Conservation (phyloP, 2,113 vertebrate genomes). For the Alethe diademata region DNA sequence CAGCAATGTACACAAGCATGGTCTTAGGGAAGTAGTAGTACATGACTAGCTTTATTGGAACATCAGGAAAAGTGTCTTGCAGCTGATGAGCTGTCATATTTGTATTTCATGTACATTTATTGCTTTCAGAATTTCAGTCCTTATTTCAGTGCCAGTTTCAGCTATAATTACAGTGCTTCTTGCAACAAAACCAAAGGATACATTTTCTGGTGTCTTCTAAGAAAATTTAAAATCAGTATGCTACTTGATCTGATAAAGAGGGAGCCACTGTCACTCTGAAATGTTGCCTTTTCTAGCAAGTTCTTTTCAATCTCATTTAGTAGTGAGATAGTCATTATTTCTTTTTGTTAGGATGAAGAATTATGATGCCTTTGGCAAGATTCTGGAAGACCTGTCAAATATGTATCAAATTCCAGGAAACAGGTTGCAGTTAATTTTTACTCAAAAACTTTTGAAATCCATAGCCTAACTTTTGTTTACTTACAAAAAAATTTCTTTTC, state of each 20-base stretch:
- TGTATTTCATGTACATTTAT: neutral
- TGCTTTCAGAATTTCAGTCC: neutral
- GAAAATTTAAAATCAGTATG: neutral
- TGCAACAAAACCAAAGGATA: neutral
- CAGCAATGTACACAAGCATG: neutral
- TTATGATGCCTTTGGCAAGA: constrained; percentile 78
- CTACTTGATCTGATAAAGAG: neutral
- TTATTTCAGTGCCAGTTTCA: neutral
- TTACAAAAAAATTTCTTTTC: neutral
- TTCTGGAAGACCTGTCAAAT: constrained; percentile 70
- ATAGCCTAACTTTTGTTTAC: neutral
- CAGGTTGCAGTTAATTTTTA: constrained; percentile 58
- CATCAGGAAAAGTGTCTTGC: neutral
- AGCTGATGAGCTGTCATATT: neutral
- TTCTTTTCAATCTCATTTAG: neutral
- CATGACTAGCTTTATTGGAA: neutral
- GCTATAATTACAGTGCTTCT: neutral
- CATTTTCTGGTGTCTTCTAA: constrained; percentile 6
- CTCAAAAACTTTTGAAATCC: neutral
- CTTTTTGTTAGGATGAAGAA: constrained; percentile 72
- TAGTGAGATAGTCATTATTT: neutral
- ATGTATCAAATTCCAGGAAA: constrained; percentile 81
- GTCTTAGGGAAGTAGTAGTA: neutral
- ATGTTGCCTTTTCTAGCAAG: neutral
- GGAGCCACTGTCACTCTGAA: neutral